phyloP scores from a whole-genome alignment of 2,888 invertebrate species.

The Leptopterna dolabrata region DNA sequence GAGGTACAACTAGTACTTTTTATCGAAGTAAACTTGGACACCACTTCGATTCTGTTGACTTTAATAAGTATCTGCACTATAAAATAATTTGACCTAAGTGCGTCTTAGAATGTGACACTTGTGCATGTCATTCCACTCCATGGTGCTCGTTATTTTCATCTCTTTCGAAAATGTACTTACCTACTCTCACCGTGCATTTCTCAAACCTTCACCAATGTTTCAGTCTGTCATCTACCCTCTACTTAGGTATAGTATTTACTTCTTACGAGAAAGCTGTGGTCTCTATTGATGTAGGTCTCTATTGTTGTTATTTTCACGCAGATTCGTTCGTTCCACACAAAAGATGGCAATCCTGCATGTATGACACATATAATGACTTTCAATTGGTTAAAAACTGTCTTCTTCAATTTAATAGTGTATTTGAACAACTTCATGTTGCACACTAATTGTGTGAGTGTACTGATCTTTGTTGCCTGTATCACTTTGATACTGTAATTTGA shows the following conservation, averaged over 20 bases:
- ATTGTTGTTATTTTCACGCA: neutral
- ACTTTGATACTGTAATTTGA: neutral
- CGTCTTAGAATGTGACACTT: neutral
- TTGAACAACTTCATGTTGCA: neutral
- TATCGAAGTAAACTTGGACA: no score
- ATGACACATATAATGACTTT: slow-evolving; percentile 13
- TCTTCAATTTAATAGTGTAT: neutral
- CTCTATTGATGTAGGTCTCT: neutral
- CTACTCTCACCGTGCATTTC: neutral
- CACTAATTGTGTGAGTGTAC: neutral
- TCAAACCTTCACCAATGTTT: neutral
- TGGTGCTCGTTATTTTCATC: neutral
- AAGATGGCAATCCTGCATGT: slow-evolving; percentile 40
- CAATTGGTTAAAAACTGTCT: slow-evolving; percentile 7
- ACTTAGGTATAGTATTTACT: no score
- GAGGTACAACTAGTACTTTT: no score
- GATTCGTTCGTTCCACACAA: neutral
- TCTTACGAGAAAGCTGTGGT: no score
- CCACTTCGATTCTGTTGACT: no score
- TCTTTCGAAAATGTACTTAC: neutral
- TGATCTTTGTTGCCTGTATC: neutral
- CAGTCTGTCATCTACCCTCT: no score
- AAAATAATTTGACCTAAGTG: no score
- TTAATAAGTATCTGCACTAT: no score
- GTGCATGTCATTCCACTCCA: neutral